Evolutionary conservation across 2,113 vertebrate species (phyloP).

Genomic region (Zosterops borbonicus): DNA sequence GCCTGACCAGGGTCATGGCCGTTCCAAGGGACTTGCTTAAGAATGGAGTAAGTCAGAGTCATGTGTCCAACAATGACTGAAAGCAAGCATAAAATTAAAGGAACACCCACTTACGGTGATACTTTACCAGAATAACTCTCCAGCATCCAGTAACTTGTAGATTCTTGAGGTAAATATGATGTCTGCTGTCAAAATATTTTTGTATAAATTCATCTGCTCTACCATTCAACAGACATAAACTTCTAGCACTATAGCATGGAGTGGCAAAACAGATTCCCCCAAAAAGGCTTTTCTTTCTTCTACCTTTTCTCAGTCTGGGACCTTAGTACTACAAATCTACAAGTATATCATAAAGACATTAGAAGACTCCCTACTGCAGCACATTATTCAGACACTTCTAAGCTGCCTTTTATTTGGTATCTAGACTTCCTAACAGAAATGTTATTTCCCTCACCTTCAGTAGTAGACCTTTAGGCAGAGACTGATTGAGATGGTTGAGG

Average conservation of each 20-base stretch:
- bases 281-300: neutral
- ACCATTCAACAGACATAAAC: neutral
- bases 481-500: neutral
- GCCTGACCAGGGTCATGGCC: neutral
- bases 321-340: neutral
- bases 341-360: neutral
- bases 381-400: neutral
- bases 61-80: neutral
- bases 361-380: neutral
- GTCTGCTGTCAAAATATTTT: neutral
- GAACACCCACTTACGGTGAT: neutral
- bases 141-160: neutral
- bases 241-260: neutral
- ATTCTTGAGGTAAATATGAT: neutral
- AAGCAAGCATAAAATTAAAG: neutral
- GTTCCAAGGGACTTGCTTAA: neutral
- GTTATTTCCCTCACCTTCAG: accelerated
- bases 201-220: neutral
- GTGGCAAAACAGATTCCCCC: neutral
- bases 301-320: neutral
- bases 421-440: neutral
- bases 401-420: neutral
- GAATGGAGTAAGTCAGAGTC: neutral
- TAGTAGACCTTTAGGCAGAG: neutral
- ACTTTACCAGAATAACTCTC: neutral